phyloP scores from a whole-genome alignment of 2,797 vertebrate species.

The Arctocebus calabarensis region DNA sequence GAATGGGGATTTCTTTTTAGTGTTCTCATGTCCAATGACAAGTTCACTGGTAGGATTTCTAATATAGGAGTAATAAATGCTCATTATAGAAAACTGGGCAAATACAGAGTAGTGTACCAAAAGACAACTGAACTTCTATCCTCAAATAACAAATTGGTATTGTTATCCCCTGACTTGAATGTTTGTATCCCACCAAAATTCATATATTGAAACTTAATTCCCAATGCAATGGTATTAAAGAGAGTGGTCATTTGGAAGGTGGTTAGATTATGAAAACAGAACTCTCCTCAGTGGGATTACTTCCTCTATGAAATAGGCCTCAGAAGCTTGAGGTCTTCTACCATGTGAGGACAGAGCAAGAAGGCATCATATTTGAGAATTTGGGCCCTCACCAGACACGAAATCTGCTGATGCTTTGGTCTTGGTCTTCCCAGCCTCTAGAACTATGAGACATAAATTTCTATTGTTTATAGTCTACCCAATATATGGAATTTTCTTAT shows the following conservation, averaged over 20 bases:
- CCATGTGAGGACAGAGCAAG: neutral
- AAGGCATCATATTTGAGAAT: neutral
- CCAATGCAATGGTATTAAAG: neutral
- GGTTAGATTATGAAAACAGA: neutral
- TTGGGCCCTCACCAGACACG: neutral
- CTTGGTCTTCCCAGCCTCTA: neutral
- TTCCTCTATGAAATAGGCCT: neutral
- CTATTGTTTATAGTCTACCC: neutral
- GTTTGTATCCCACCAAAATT: neutral
- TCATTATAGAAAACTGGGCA: neutral
- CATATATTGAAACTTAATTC: neutral
- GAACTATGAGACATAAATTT: neutral
- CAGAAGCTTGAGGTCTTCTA: neutral
- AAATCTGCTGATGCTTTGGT: neutral
- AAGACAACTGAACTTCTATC: neutral
- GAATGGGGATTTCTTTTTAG: neutral
- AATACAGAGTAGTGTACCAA: slow-evolving; percentile 10
- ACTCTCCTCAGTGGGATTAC: neutral
- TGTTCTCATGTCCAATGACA: neutral
- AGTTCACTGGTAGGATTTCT: neutral
- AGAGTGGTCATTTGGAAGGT: neutral
- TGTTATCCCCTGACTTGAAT: neutral
- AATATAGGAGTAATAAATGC: neutral
- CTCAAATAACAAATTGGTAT: neutral
- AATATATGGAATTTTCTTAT: neutral